Evolutionary conservation across 2,797 vertebrate genomes (phyloP).

Genomic region (Picus viridis): DNA sequence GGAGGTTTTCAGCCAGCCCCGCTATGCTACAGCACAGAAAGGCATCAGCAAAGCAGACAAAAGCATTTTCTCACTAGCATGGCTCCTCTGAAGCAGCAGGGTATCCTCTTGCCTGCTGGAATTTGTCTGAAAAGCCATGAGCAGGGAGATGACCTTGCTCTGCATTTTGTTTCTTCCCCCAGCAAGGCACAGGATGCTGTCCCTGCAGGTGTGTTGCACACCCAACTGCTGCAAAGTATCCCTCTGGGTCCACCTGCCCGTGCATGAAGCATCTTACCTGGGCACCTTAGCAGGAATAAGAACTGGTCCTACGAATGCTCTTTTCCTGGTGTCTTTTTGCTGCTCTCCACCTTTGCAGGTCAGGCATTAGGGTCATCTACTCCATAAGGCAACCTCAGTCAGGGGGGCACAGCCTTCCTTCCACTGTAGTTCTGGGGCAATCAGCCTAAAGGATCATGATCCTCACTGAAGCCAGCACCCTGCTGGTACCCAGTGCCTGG

Average conservation of each 20-base stretch:
- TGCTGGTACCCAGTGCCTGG: not conserved
- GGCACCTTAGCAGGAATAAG: not conserved
- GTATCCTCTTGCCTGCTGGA: not conserved
- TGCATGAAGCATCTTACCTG: not conserved
- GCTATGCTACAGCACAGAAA: not conserved
- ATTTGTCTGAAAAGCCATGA: not conserved
- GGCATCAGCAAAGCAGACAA: not conserved
- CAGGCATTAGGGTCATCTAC: not conserved
- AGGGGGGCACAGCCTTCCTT: not conserved
- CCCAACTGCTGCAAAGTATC: not conserved
- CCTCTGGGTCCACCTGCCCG: fast-evolving
- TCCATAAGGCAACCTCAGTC: not conserved
- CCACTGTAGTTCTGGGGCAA: not conserved
- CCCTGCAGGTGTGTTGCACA: not conserved
- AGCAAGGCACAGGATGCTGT: fast-evolving
- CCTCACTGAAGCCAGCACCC: not conserved
- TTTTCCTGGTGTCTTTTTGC: not conserved
- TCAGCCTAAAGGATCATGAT: not conserved
- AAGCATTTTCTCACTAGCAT: not conserved
- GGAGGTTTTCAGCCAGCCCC: not conserved
- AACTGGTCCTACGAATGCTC: not conserved
- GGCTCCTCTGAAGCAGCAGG: not conserved
- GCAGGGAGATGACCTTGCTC: not conserved
- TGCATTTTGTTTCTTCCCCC: not conserved
- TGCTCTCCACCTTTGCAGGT: not conserved